Conservation (phyloP, 2,113 vertebrate species). For the Mesocricetus auratus region DNA sequence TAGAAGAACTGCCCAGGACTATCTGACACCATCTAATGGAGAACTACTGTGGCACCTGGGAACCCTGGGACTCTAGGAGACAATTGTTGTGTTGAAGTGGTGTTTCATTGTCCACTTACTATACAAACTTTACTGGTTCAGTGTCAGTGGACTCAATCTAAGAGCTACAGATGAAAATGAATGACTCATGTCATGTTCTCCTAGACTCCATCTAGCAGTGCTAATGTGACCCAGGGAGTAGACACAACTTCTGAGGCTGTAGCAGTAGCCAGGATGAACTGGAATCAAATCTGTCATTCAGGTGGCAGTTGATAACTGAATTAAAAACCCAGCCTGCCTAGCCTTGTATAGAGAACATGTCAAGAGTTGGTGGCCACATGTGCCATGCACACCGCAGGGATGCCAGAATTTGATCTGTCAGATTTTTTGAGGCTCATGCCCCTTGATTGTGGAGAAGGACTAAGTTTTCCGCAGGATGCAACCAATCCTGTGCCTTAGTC, state of each 20-base stretch:
- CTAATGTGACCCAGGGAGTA: too few relatives aligned
- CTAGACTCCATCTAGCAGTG: not conserved
- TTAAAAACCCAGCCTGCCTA: not conserved
- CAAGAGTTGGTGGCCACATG: rapidly evolving
- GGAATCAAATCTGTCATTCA: not conserved
- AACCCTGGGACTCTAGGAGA: not conserved
- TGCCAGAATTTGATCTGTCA: not conserved
- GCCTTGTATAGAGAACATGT: not conserved
- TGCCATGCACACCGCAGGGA: not conserved
- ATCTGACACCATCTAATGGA: rapidly evolving
- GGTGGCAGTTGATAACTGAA: not conserved
- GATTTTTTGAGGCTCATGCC: not conserved
- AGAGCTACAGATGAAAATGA: not conserved
- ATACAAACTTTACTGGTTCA: rapidly evolving
- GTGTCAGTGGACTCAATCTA: not conserved
- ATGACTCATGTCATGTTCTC: rapidly evolving
- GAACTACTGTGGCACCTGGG: not conserved
- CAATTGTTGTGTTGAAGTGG: rapidly evolving
- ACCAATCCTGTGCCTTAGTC: too few relatives aligned
- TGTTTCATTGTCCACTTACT: rapidly evolving
- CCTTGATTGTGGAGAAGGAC: not conserved
- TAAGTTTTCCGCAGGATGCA: too few relatives aligned
- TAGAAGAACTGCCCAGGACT: too few relatives aligned
- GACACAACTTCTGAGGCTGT: rapidly evolving
- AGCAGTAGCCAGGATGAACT: rapidly evolving